Conservation (phyloP, 64 coral and sea anemone species). For the Pocillopora damicornis region DNA sequence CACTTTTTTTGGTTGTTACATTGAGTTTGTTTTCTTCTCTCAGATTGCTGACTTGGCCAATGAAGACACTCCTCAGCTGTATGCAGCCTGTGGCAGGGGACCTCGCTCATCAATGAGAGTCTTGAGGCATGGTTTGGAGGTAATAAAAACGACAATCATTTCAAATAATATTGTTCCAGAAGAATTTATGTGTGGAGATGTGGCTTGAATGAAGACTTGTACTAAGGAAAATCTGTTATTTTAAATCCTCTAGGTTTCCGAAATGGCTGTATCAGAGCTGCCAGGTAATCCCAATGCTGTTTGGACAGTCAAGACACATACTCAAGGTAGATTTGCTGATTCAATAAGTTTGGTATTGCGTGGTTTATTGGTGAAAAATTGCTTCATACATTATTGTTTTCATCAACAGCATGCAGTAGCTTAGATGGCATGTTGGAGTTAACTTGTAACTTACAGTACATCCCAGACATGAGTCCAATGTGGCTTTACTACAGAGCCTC, state of each 20-base stretch:
- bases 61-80: slow-evolving; percentile 96
- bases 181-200: too few species aligned
- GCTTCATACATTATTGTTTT: too few species aligned
- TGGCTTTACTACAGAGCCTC: too few species aligned
- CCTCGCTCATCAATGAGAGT: slow-evolving; percentile 81
- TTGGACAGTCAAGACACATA: slow-evolving; percentile 83
- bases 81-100: slow-evolving; percentile 80
- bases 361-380: too few species aligned
- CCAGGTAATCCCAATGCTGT: slow-evolving; percentile 99
- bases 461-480: too few species aligned
- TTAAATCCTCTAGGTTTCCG: slow-evolving; percentile 71
- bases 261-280: slow-evolving; percentile 97
- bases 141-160: slow-evolving; percentile 9
- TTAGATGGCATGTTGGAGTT: too few species aligned
- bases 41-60: slow-evolving; percentile 99
- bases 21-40: neutral
- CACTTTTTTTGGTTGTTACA: neutral
- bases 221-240: neutral
- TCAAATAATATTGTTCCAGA: too few species aligned
- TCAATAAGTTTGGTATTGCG: neutral
- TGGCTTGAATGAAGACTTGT: too few species aligned
- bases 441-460: too few species aligned
- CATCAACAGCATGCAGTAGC: too few species aligned
- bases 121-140: slow-evolving; percentile 91
- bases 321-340: slow-evolving; percentile 26